Conservation (phyloP, 2,888 invertebrate species). For the Epistrophe grossulariae region DNA sequence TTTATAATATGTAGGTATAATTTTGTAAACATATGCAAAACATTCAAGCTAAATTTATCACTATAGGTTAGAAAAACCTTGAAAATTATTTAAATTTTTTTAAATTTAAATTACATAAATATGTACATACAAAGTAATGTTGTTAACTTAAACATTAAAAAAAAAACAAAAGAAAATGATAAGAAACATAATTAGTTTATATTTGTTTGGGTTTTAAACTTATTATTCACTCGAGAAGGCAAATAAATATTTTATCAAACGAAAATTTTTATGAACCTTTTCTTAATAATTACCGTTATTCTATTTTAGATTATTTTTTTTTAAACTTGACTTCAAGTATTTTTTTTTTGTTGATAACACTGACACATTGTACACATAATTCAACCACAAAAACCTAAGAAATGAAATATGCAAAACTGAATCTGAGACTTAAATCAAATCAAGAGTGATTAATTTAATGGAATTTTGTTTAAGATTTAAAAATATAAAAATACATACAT, state of each 20-base stretch:
- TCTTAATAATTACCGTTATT: background rate
- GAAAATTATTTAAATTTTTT: background rate
- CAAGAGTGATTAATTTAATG: background rate
- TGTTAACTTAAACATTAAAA: background rate
- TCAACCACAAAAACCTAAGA: background rate
- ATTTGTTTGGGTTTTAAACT: background rate
- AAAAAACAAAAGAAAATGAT: background rate
- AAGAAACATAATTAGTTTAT: background rate
- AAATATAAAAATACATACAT: background rate
- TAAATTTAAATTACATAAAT: background rate
- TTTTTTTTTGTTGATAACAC: background rate
- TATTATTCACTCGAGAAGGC: background rate
- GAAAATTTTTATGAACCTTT: background rate
- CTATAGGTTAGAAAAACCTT: background rate
- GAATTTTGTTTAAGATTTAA: background rate
- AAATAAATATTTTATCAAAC: background rate
- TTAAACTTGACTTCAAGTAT: background rate
- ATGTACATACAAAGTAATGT: background rate
- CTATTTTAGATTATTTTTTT: background rate
- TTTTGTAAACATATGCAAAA: constrained; percentile 16
- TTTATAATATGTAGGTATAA: too few relatives aligned
- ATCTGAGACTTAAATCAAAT: background rate
- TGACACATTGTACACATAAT: background rate
- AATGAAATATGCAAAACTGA: background rate
- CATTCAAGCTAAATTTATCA: constrained; percentile 13